A percentile compares a stretch with the other conserved stretches of the same genome.
These are phyloP conservation scores for Eupleurogrammus muticus DNA, from an alignment of 2,797 vertebrate genomes.

Conservation along the genomic window DNA sequence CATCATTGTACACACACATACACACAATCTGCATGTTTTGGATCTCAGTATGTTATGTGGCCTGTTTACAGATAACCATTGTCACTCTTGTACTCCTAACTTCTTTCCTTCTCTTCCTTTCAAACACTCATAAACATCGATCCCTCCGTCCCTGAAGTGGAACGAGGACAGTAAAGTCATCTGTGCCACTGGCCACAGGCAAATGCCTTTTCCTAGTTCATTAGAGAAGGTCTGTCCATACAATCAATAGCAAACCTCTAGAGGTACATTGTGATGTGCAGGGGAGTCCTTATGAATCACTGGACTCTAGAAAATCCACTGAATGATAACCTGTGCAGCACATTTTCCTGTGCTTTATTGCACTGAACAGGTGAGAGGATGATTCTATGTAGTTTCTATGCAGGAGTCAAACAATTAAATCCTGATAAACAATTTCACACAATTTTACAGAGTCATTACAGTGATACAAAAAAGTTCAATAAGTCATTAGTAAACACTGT, in stretches of 20 bases:
- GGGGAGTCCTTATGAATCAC: constrained; percentile 22
- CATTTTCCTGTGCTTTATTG: background rate
- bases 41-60: background rate
- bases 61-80: constrained; percentile 6
- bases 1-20: too few relatives aligned
- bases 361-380: background rate
- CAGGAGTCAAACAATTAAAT: background rate
- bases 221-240: constrained; percentile 36
- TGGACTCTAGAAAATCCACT: constrained; percentile 4
- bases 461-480: constrained; percentile 31
- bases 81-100: background rate
- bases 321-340: background rate
- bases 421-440: constrained; percentile 22
- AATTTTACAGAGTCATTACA: constrained; percentile 25
- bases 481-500: constrained; percentile 53
- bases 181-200: constrained; percentile 32
- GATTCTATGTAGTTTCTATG: background rate
- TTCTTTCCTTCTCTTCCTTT: constrained; percentile 24
- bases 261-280: constrained; percentile 23
- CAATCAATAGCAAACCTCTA: constrained; percentile 44
- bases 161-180: constrained; percentile 43
- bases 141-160: constrained; percentile 35
- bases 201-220: constrained; percentile 42
- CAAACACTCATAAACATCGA: constrained; percentile 66
- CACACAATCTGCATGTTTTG: too few relatives aligned